Conservation (phyloP, 2,888 invertebrate species). For the Mechanitis messenoides region DNA sequence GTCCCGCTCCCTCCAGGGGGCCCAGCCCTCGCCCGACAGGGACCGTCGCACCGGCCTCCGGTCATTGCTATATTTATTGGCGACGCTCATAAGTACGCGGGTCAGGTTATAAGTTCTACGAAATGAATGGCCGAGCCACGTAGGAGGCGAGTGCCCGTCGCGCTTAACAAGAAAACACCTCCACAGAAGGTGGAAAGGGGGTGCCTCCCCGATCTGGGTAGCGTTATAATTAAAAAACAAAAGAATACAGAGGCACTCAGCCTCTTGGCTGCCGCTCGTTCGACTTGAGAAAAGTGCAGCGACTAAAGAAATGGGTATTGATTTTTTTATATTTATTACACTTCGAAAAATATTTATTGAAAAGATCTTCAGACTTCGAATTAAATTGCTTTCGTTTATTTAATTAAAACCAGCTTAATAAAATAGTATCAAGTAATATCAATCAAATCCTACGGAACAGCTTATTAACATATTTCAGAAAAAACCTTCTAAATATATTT, state of each 20-base stretch:
- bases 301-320: constrained; percentile 39
- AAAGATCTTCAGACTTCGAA: background rate
- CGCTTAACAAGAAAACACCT: constrained; percentile 71
- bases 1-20: constrained; percentile 55
- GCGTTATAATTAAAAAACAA: constrained; percentile 77
- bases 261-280: constrained; percentile 61
- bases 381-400: background rate
- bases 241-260: constrained; percentile 74
- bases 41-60: constrained; percentile 60
- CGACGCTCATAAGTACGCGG: constrained; percentile 77
- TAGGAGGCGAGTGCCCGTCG: constrained; percentile 66
- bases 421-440: no score
- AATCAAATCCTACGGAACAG: no score
- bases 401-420: background rate
- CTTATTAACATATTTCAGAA: no score
- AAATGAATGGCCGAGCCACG: constrained; percentile 75
- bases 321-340: constrained; percentile 21
- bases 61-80: constrained; percentile 77
- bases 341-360: constrained; percentile 4
- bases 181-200: constrained; percentile 58
- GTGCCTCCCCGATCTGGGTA: constrained; percentile 55
- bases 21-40: constrained; percentile 47
- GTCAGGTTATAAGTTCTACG: constrained; percentile 76
- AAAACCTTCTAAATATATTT: no score
- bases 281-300: constrained; percentile 68